phyloP scores from a whole-genome alignment of 2,113 vertebrate species.

The Malurus cyaneus region DNA sequence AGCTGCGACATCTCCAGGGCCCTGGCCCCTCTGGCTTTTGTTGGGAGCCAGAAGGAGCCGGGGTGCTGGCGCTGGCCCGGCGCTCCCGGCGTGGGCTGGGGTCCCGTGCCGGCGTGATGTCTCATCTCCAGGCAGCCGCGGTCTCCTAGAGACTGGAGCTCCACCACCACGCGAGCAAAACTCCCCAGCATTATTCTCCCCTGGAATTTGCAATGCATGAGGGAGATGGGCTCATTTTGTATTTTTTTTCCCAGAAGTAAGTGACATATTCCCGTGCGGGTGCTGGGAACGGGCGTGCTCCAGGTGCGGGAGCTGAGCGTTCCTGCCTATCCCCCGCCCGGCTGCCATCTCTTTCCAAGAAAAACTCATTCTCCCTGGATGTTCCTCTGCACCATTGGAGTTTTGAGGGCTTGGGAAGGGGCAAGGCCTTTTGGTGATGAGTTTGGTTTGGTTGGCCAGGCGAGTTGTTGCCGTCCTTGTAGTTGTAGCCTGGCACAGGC shows the following conservation, averaged over 20 bases:
- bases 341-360: conserved; percentile 16
- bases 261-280: not conserved
- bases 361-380: not conserved
- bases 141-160: conserved; percentile 56
- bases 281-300: not conserved
- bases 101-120: not conserved
- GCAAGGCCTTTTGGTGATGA: not conserved
- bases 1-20: not conserved
- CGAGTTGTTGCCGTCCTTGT: not conserved
- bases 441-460: not conserved
- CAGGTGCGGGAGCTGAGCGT: not conserved
- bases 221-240: conserved; percentile 6
- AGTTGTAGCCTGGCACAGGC: not conserved
- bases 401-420: not conserved
- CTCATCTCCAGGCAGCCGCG: conserved; percentile 37
- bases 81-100: not conserved
- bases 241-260: not conserved
- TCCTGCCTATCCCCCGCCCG: not conserved
- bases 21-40: not conserved
- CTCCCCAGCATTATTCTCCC: conserved; percentile 23
- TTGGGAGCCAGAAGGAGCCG: not conserved
- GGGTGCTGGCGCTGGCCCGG: not conserved
- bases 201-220: conserved; percentile 50
- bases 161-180: not conserved
- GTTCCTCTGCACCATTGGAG: not conserved